Conservation (phyloP, 2,888 invertebrate genomes). For the Lochmaea capreae region DNA sequence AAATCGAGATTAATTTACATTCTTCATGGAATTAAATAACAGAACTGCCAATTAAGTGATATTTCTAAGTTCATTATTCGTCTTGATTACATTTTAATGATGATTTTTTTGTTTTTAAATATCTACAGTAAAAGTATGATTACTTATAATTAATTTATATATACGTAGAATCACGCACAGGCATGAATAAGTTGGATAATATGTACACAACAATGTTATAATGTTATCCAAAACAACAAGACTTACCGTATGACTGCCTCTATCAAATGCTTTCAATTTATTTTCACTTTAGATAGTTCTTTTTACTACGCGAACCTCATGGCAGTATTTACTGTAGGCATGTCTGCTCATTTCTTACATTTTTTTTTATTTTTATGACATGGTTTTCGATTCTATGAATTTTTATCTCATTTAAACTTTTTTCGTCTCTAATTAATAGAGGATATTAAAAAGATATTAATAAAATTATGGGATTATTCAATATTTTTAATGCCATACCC, state of each 20-base stretch:
- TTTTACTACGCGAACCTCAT: no score
- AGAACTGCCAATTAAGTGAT: neutral
- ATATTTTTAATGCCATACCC: no score
- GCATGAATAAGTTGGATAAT: neutral
- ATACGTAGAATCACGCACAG: neutral
- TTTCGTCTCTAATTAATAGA: no score
- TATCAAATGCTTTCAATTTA: neutral
- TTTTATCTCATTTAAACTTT: no score
- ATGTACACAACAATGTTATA: no score
- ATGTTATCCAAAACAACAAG: neutral
- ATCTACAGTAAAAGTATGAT: conserved; percentile 3
- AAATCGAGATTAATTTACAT: neutral
- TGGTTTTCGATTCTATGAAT: no score
- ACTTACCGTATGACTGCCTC: neutral
- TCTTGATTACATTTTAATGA: conserved; percentile 10
- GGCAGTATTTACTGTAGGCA: no score
- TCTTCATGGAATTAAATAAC: neutral
- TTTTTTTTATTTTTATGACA: no score
- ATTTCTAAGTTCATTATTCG: neutral
- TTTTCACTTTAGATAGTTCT: no score
- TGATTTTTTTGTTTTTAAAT: conserved; percentile 1
- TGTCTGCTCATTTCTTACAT: no score
- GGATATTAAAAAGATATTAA: no score
- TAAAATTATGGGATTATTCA: no score
- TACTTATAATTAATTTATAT: conserved; percentile 5